phyloP scores from a whole-genome alignment of 2,113 vertebrate species.

The Semnornis frantzii region DNA sequence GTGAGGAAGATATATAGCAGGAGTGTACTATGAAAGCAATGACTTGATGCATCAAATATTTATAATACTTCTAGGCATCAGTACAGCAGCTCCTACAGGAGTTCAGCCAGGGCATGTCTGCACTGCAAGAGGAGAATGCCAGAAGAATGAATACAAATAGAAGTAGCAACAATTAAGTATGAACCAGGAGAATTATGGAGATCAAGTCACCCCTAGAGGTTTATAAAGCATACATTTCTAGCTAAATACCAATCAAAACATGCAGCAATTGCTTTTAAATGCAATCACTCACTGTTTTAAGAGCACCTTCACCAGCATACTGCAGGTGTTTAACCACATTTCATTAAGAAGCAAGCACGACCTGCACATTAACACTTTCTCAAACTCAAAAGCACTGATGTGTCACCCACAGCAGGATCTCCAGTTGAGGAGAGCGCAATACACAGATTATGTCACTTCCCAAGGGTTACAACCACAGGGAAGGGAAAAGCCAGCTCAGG shows the following conservation, averaged over 20 bases:
- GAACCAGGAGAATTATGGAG: not conserved
- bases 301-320: not conserved
- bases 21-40: not conserved
- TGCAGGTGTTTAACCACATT: not conserved
- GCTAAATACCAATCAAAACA: not conserved
- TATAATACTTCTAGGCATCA: not conserved
- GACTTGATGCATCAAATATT: not conserved
- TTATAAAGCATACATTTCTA: not conserved
- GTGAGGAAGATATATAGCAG: conserved; percentile 25
- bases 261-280: not conserved
- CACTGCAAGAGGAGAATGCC: not conserved
- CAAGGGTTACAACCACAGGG: not conserved
- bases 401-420: not conserved
- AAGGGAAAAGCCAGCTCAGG: not conserved
- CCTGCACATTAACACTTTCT: not conserved
- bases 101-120: not conserved
- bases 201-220: not conserved
- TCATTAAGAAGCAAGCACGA: not conserved
- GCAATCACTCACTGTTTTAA: not conserved
- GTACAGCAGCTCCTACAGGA: not conserved
- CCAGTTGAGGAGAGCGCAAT: not conserved
- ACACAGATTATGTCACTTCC: not conserved
- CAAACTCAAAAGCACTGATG: not conserved
- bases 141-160: not conserved
- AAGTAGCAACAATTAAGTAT: not conserved